Base-by-base conservation (phyloP, 2,888 invertebrate species). In the Idaea straminata region DNA sequence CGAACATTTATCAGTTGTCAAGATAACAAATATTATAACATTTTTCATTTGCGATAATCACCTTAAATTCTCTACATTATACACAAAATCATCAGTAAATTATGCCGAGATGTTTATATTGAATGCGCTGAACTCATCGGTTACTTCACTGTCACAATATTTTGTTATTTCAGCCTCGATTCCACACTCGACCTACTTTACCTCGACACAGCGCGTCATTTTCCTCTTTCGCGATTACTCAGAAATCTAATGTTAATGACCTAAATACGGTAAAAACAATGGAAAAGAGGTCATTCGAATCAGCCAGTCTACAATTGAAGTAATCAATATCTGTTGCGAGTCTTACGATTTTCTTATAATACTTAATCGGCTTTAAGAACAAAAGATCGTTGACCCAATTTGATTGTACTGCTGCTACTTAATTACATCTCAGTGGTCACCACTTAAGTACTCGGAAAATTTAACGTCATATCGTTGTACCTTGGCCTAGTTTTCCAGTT, bases 381-480 rank as follows among this genome's bases (percentile, higher is more conserved):
- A 87, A 87, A 85, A 84, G 84, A 87, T 88, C 88, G 82, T 87
- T 89, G 90, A 90, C 90, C 91, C 75, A 89, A 80, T 84, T 88
- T 80, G 79, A 47, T 78, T 69, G 70, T 73, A 72, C 74, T 75
- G 69, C 71, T 74, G 66, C 82, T 85, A 25, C 25, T 25, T 25
- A 88, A 88, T 86, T 83, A 82, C 81, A 79, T 83, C 83, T 87
- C 81, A 82, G 47, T 47, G 77, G 77, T 78, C 75, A 77, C 71
- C 69, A 72, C 74, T 74, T 77, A 63, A 69, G 69, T 77, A 81
- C 85, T 84, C 81, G 82, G 58, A 34, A 15, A 77, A 77, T 73
- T 70, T 78, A 74, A 83, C 86, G 87, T 85, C 85, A 85, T 69
- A 72, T 79, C 80, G 80, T 79, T 76, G 75, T 73, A 78, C 88